A percentile compares a stretch with the other conserved stretches of the same genome.
Conservation (phyloP, 35 echinoderm and acorn worm genomes). For the Ptychodera flava region DNA sequence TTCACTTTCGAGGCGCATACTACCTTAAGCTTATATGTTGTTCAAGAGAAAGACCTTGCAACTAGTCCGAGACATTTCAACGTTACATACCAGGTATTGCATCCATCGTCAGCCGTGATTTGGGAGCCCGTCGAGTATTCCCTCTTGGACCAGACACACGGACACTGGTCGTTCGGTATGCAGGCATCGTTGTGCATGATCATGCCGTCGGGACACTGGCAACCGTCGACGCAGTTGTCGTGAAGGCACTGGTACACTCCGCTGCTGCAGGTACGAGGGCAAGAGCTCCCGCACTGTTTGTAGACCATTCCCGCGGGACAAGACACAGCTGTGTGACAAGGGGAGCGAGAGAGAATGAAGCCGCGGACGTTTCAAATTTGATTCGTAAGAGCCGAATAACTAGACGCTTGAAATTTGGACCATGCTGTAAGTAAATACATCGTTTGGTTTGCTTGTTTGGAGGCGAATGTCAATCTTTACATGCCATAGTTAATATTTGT, state of each 20-base stretch:
- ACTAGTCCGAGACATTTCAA: no score
- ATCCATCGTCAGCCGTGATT: not conserved
- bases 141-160: not conserved
- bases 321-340: not conserved
- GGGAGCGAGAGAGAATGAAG: no score
- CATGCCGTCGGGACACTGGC: not conserved
- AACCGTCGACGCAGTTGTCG: not conserved
- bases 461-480: no score
- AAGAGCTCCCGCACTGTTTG: conserved; percentile 6
- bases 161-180: not conserved
- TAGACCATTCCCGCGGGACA: not conserved
- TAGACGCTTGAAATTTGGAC: no score
- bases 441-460: no score
- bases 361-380: no score
- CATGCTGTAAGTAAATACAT: no score
- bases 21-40: no score
- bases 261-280: conserved; percentile 7
- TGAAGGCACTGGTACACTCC: conserved; percentile 2
- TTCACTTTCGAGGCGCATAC: no score
- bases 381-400: no score
- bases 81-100: conserved; percentile 8
- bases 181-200: not conserved
- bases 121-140: conserved; percentile 8
- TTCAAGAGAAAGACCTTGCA: no score
- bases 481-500: no score